A percentile compares a stretch with the other conserved stretches of the same genome.
Evolutionary conservation across 2,797 vertebrate genomes (phyloP).

Genomic region (Leptodactylus fallax): DNA sequence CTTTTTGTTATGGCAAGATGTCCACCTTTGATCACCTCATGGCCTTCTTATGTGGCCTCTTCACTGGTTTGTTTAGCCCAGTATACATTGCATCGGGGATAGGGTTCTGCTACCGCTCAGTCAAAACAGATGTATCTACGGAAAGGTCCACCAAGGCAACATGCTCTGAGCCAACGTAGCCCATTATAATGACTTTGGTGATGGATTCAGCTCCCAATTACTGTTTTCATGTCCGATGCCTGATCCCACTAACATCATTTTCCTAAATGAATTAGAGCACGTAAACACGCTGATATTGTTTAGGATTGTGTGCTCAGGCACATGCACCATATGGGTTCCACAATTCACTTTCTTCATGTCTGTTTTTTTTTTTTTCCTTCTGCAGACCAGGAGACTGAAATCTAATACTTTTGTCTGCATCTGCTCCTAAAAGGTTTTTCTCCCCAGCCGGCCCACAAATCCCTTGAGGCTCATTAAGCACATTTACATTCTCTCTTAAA

Average conservation of each 20-base stretch:
- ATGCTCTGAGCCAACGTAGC: neutral
- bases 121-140: neutral
- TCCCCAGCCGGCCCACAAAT: constrained; percentile 71
- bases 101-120: neutral
- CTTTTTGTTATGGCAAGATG: neutral
- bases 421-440: constrained; percentile 79
- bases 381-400: constrained; percentile 75
- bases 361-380: constrained; percentile 68
- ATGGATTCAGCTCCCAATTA: constrained; percentile 27
- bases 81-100: neutral
- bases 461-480: constrained; percentile 80
- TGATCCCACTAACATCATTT: constrained; percentile 67
- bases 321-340: constrained; percentile 66
- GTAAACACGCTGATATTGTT: constrained; percentile 72
- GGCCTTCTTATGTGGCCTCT: neutral
- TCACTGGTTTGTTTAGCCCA: neutral
- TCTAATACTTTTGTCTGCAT: constrained; percentile 79
- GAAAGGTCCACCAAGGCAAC: constrained; percentile 8
- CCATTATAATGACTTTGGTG: constrained; percentile 23
- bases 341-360: constrained; percentile 71
- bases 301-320: constrained; percentile 71
- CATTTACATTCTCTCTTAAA: constrained; percentile 83
- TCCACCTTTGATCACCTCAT: no score
- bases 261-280: constrained; percentile 66
- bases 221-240: constrained; percentile 44